Conservation (phyloP, 1,140 invertebrate species). For the Bombus confusus region DNA sequence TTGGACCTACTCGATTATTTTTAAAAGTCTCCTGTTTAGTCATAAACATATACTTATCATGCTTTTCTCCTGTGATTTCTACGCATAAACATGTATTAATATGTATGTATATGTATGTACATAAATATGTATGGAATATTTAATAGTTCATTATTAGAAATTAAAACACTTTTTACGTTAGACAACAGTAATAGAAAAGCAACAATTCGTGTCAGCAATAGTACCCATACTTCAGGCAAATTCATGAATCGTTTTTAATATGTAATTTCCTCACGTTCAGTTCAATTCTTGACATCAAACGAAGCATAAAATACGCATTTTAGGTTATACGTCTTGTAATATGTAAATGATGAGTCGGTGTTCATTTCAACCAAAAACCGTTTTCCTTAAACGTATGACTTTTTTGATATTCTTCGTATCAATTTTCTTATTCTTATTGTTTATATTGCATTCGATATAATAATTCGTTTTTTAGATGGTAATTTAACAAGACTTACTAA, state of each 20-base stretch:
- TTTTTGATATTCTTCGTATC: too few species aligned
- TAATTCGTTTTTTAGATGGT: too few species aligned
- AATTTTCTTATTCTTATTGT: too few species aligned
- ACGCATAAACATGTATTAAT: background rate
- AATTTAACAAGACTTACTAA: too few species aligned
- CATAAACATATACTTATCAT: too few species aligned
- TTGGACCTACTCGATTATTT: too few species aligned
- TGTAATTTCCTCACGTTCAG: background rate
- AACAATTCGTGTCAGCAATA: background rate
- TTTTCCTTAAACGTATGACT: too few species aligned
- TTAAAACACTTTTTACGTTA: background rate
- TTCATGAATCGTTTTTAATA: conserved; percentile 1
- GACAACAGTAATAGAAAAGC: background rate
- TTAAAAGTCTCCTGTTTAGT: too few species aligned
- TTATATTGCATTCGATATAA: too few species aligned
- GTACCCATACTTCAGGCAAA: background rate
- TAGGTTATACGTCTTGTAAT: background rate
- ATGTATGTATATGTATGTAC: background rate
- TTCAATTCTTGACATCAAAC: too few species aligned
- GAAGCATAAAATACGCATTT: background rate
- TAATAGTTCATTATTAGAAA: background rate
- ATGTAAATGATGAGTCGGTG: background rate
- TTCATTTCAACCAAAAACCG: background rate
- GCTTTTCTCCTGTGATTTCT: too few species aligned
- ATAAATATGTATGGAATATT: too few species aligned